Percentiles rank a stretch among this genome's conserved stretches.
These are phyloP conservation scores for Trinorchestia longiramus DNA, from an alignment of 1,140 invertebrate species.

Conservation along the genomic window DNA sequence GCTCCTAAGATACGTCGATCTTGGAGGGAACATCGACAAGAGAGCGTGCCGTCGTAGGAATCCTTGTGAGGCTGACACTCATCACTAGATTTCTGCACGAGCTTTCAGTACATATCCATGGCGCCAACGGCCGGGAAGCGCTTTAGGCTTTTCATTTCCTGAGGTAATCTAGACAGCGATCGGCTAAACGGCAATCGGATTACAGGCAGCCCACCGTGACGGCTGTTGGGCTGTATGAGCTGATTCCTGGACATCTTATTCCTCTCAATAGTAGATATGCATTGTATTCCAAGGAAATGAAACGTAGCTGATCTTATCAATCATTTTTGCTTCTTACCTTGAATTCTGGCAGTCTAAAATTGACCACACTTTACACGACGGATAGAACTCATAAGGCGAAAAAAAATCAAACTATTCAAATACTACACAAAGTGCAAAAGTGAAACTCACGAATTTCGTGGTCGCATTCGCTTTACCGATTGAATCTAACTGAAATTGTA, in stretches of 20 bases:
- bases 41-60: background rate
- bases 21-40: background rate
- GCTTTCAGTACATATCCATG: conserved; percentile 44
- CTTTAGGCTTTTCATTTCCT: conserved; percentile 54
- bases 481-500: background rate
- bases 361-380: background rate
- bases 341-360: background rate
- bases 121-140: conserved; percentile 47
- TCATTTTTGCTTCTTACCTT: background rate
- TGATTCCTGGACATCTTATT: conserved; percentile 26
- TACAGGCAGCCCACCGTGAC: background rate
- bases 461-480: background rate
- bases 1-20: background rate
- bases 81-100: background rate
- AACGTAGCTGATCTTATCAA: background rate
- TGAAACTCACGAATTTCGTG: background rate
- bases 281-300: background rate
- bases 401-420: background rate
- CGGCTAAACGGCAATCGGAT: conserved; percentile 50
- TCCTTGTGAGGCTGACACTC: conserved; percentile 13
- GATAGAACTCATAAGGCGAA: background rate
- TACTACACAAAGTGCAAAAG: background rate
- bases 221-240: background rate
- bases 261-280: background rate
- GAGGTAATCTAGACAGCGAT: conserved; percentile 44